phyloP scores from a whole-genome alignment of 2,888 invertebrate genomes.

The Antitype chi region DNA sequence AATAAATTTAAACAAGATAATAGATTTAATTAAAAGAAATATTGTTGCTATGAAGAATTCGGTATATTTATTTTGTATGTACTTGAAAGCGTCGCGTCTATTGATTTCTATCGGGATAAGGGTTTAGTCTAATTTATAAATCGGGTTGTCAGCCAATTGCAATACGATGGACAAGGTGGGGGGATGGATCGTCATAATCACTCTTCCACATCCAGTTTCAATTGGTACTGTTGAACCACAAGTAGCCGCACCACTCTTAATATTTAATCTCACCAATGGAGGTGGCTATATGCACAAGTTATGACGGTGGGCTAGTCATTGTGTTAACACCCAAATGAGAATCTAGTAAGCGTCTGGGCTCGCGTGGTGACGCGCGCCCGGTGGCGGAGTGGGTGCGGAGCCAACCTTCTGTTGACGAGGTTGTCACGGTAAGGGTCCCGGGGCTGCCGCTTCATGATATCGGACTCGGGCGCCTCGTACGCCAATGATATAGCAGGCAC shows the following conservation, averaged over 20 bases:
- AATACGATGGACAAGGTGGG: conserved; percentile 67
- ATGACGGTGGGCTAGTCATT: conserved; percentile 81
- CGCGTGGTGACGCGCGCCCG: conserved; percentile 55
- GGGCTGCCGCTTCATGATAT: conserved; percentile 99
- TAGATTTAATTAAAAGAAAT: conserved; percentile 53
- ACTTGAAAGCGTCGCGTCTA: conserved; percentile 64
- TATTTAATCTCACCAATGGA: conserved; percentile 71
- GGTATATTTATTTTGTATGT: conserved; percentile 70
- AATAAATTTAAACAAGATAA: conserved; percentile 59
- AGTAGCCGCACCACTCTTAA: conserved; percentile 83
- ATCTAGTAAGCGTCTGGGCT: conserved; percentile 82
- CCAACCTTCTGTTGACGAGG: conserved; percentile 99
- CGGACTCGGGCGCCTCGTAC: conserved; percentile 99
- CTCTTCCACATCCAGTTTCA: conserved; percentile 90
- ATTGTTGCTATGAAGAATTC: conserved; percentile 56
- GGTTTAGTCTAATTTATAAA: conserved; percentile 45
- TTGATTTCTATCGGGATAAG: conserved; percentile 51
- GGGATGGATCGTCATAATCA: conserved; percentile 78
- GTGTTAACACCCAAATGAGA: conserved; percentile 86
- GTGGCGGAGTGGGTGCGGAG: conserved; percentile 76
- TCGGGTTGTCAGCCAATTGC: conserved; percentile 70
- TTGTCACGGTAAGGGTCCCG: conserved; percentile 99
- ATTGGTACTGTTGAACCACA: conserved; percentile 84
- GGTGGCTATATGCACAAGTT: conserved; percentile 60
- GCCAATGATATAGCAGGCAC: conserved; percentile 99